Conservation (phyloP, 2,888 invertebrate genomes). For the Agrochola macilenta region DNA sequence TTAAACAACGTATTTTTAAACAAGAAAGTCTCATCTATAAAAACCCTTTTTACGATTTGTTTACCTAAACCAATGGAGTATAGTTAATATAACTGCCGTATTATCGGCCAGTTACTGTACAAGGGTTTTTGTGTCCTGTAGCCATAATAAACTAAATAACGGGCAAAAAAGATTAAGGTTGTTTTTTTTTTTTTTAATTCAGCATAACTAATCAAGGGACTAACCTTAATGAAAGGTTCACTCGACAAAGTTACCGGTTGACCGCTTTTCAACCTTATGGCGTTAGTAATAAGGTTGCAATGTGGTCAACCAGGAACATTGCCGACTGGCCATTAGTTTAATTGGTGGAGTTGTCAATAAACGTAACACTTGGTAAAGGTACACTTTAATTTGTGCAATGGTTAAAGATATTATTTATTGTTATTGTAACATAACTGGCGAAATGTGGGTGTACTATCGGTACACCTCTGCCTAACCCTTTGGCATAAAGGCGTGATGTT, state of each 20-base stretch:
- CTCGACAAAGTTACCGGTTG: neutral
- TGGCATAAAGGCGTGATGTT: too few species aligned
- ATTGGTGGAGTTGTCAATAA: conserved; percentile 24
- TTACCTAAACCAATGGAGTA: too few species aligned
- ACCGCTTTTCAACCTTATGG: neutral
- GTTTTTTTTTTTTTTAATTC: conserved; percentile 17
- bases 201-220: neutral
- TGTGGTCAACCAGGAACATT: neutral
- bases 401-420: conserved; percentile 8
- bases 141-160: conserved; percentile 26
- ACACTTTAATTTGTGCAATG: conserved; percentile 2
- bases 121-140: conserved; percentile 47
- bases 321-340: neutral
- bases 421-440: neutral
- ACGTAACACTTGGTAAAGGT: neutral
- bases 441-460: too few species aligned
- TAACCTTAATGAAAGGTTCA: conserved; percentile 1
- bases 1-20: too few species aligned
- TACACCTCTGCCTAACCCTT: too few species aligned
- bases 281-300: neutral
- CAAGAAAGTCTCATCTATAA: too few species aligned
- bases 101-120: neutral
- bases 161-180: conserved; percentile 29
- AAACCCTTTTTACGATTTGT: too few species aligned
- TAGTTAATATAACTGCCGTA: neutral